Conservation (phyloP, 2,113 vertebrate species). For the Meles meles region DNA sequence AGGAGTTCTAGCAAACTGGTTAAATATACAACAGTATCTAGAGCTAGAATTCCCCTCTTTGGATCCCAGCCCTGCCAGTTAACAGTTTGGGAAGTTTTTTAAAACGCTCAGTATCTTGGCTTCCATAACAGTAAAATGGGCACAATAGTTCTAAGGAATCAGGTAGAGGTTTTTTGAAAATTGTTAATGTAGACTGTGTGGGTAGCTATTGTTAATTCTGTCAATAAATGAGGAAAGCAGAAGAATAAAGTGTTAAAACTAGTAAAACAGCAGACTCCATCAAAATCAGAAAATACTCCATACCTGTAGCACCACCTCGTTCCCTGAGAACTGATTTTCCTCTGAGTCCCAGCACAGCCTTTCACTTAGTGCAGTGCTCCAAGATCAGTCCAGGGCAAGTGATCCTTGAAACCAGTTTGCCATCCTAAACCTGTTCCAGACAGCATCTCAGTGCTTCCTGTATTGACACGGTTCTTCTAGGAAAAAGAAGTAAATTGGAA, state of each 20-base stretch:
- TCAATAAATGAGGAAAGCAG: background rate
- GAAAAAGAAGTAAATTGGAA: background rate
- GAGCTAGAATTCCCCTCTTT: background rate
- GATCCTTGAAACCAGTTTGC: background rate
- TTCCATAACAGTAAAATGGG: background rate
- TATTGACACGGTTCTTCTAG: background rate
- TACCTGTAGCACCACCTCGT: background rate
- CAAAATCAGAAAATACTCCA: background rate
- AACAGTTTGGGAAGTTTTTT: background rate
- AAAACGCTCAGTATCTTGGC: background rate
- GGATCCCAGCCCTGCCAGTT: background rate
- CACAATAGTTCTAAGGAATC: background rate
- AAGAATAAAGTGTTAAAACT: background rate
- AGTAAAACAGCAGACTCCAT: background rate
- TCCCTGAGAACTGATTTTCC: background rate
- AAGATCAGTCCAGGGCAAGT: background rate
- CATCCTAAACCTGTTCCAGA: background rate
- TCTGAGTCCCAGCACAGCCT: background rate
- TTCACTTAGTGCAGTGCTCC: background rate
- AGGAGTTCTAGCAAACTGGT: background rate
- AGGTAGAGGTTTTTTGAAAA: background rate
- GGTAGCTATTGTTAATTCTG: background rate
- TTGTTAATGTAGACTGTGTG: background rate
- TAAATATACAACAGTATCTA: background rate
- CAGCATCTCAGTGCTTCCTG: background rate